These are phyloP conservation scores for Nesogale talazaci DNA, from an alignment of 2,113 vertebrate genomes.

Conservation along the genomic window DNA sequence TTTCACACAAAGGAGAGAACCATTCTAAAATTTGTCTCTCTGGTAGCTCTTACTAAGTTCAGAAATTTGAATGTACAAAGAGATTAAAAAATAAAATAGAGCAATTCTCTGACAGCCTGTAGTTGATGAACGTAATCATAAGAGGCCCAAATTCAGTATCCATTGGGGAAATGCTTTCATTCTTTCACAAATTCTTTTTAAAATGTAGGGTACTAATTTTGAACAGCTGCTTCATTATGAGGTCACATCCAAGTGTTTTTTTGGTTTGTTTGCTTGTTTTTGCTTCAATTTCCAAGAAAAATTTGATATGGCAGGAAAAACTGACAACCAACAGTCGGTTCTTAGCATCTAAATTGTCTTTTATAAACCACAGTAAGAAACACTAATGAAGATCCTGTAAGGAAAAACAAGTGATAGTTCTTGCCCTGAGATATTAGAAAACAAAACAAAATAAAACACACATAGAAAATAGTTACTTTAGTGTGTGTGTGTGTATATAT, in stretches of 20 bases:
- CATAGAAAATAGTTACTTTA: background rate
- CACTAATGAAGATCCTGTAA: constrained; percentile 49
- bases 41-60: background rate
- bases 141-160: background rate
- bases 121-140: background rate
- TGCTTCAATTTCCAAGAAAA: constrained; percentile 73
- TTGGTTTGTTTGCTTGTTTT: constrained; percentile 35
- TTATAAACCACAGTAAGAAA: constrained; percentile 75
- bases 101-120: constrained; percentile 39
- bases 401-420: constrained; percentile 52
- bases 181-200: constrained; percentile 68
- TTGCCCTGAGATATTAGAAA: constrained; percentile 65
- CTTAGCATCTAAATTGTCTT: constrained; percentile 66
- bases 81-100: constrained; percentile 17
- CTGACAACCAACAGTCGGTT: constrained; percentile 59
- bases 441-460: constrained; percentile 22
- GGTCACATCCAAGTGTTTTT: constrained; percentile 68
- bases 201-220: constrained; percentile 67
- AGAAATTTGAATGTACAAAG: constrained; percentile 63
- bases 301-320: constrained; percentile 75
- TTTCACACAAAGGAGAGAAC: background rate
- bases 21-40: constrained; percentile 45
- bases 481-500: too few species aligned
- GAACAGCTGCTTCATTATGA: constrained; percentile 74
- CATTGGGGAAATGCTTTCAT: constrained; percentile 39